Base-by-base conservation (phyloP, 1,140 invertebrate species). In the Glossosoma conforme region DNA sequence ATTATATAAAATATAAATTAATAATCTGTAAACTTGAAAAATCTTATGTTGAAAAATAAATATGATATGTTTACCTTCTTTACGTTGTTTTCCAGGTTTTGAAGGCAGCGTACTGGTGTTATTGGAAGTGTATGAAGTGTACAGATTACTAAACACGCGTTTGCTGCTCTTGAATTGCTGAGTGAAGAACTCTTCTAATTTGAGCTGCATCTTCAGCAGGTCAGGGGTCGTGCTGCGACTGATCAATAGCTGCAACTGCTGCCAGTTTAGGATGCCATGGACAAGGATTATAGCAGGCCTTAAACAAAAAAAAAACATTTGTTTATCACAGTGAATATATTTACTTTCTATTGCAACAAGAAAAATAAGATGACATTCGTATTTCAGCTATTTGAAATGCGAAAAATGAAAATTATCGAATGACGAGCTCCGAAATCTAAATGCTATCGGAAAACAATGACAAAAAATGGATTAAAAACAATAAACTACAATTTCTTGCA, bases 171-270 rank as follows among this genome's bases (percentile, higher is more conserved):
- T 93, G 66, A 95, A 94, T 70, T 95, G 91, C 64, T 96, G 91
- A 36, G 87, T 87, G 66, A 97, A 97, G 73, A 97, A 98, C 74
- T 98, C 94, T 62, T 97, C 93, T 6, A 97, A 75, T 68, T 97
- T 97, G 44, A 90, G 86, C 63, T 90, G 92, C 89, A 98, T 97
- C 74, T 97, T 97, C 2, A 97, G 74, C 15, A 98, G 73, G 74
- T 98, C 95, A 0, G 93, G 91, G 0, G 93, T 97, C 0, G 95
- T 97, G 18, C 93, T 96, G 68, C 94, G 89, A 11, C 89, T 93
- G 61, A 98, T 97, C 80, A 97, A 87, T 17, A 97, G 80, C 74
- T 98, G 94, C 10, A 96, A 77, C 67, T 96, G 92, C 64, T 97
- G 92, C 95, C 94, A 98, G 30, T 79, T 81, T 25, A 98, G 74